phyloP scores from a whole-genome alignment of 1,140 invertebrate genomes.

The Hyphantria cunea region DNA sequence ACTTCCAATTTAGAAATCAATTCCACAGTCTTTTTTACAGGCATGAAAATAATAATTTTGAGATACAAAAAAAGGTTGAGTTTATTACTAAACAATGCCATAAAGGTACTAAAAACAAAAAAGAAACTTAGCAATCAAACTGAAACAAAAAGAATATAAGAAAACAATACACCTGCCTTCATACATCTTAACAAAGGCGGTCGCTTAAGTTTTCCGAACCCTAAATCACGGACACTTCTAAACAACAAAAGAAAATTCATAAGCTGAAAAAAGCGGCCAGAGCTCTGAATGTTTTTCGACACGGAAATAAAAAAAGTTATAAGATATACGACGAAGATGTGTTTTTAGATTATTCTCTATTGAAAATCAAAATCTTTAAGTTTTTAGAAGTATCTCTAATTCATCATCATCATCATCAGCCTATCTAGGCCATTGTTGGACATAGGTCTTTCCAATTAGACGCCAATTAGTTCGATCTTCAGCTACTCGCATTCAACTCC shows the following conservation, averaged over 20 bases:
- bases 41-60: neutral
- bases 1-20: neutral
- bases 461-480: no score
- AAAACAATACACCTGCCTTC: slow-evolving; percentile 2
- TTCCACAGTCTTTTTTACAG: neutral
- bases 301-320: no score
- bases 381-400: no score
- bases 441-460: no score
- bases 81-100: no score
- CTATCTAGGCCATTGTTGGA: no score
- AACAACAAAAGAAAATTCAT: slow-evolving; percentile 14
- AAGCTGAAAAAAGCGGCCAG: neutral
- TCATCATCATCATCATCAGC: no score
- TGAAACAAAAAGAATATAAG: neutral
- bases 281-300: no score
- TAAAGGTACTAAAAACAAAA: neutral
- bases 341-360: neutral
- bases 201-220: slow-evolving; percentile 8
- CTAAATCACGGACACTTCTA: slow-evolving; percentile 4
- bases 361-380: no score
- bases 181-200: slow-evolving; percentile 1
- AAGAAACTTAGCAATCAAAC: slow-evolving; percentile 1
- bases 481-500: no score
- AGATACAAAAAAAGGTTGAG: neutral
- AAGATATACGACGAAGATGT: neutral